These are phyloP conservation scores for Lepisosteus oculatus DNA, from an alignment of 2,113 vertebrate species.

Conservation along the genomic window DNA sequence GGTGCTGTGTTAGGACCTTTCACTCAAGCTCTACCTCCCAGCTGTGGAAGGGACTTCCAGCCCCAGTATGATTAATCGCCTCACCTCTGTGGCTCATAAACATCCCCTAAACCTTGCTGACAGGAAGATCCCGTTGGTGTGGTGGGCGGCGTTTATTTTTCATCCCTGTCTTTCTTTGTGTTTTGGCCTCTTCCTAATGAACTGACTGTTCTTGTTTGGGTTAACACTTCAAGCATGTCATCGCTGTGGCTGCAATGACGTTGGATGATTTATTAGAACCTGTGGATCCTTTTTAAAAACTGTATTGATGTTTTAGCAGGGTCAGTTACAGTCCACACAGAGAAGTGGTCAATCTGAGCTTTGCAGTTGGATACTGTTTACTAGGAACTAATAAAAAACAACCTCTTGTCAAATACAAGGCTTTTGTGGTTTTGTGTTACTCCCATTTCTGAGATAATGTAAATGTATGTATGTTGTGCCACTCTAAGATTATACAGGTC, in stretches of 20 bases:
- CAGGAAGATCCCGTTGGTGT: not conserved
- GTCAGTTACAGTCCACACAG: too few species aligned
- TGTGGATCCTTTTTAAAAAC: not conserved
- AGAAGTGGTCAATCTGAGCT: too few species aligned
- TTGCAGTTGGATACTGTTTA: too few species aligned
- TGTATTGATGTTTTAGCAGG: too few species aligned
- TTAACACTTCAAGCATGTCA: not conserved
- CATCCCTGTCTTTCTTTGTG: too few species aligned
- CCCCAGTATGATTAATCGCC: not conserved
- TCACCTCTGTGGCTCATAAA: not conserved
- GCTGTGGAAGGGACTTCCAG: not conserved
- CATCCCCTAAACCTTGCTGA: conserved; percentile 2
- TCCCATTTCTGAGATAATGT: too few species aligned
- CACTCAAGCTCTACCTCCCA: not conserved
- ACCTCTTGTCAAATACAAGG: too few species aligned
- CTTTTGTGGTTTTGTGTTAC: too few species aligned
- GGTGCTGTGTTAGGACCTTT: not conserved
- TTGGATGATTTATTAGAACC: not conserved
- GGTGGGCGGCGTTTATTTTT: not conserved
- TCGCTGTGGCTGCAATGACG: not conserved
- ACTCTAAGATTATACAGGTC: too few species aligned
- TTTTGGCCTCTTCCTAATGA: not conserved
- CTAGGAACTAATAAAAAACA: too few species aligned
- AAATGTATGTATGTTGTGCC: too few species aligned
- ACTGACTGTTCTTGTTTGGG: not conserved